phyloP scores from a whole-genome alignment of 2,113 vertebrate genomes.

The Ranitomeya variabilis region DNA sequence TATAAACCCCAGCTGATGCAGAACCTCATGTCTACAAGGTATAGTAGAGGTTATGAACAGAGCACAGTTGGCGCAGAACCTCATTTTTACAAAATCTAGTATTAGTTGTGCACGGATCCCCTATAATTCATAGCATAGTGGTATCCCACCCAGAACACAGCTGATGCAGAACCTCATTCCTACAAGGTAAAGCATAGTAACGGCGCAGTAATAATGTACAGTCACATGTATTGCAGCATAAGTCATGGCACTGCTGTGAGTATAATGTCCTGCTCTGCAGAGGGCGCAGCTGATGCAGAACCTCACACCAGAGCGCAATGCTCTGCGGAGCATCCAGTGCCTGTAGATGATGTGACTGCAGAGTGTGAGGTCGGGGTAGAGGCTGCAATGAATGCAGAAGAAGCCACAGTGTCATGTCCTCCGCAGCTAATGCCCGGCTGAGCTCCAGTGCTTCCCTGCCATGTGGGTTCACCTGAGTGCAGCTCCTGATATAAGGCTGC shows the following conservation, averaged over 20 bases:
- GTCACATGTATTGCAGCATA: background rate
- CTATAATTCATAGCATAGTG: background rate
- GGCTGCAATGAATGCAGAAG: conserved; percentile 23
- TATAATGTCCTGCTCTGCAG: background rate
- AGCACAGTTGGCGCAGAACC: background rate
- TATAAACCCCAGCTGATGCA: background rate
- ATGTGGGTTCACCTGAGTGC: conserved; percentile 28
- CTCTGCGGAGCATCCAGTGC: background rate
- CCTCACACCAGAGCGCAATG: background rate
- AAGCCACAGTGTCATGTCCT: background rate
- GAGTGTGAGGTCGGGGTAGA: background rate
- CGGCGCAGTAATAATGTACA: background rate
- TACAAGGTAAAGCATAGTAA: background rate
- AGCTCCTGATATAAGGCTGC: background rate
- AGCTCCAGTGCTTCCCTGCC: background rate
- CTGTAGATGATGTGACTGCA: background rate
- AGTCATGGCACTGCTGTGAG: background rate
- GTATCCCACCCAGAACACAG: background rate
- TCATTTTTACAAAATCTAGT: too few relatives aligned
- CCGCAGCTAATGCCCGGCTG: background rate
- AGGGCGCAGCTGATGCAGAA: background rate
- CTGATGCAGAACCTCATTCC: background rate
- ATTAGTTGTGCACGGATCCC: too few relatives aligned
- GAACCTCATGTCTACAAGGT: background rate
- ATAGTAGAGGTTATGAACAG: background rate